Base-by-base conservation (phyloP, 2,888 invertebrate species). In the Pristionchus mayeri region DNA sequence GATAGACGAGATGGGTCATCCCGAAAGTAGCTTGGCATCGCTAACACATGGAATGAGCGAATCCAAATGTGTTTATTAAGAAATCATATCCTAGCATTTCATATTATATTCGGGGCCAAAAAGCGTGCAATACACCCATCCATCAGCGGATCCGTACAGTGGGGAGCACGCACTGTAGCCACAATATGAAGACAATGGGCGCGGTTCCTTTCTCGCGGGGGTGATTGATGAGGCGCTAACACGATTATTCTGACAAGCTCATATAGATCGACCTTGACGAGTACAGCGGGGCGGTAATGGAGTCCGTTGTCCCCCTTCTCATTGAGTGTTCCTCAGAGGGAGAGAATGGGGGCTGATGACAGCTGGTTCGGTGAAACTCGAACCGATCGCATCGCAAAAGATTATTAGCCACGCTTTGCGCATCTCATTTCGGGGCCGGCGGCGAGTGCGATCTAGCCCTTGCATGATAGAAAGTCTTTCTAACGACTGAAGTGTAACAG, bases 401-500 rank as follows among this genome's bases (percentile, higher is more conserved):
- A 71, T 71, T 71, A 71, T 71, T 71, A 71, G 71, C 71, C 71
- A 40, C 71, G 40, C 71, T 71, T 71, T 71, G 71, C 71, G 71
- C 71, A 71, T 71, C 71, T 71, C 37, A 71, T 71, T 71, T 71
- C 71, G 71, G 44, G 13, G 44, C 44, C 6, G 44, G 44, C 44
- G 44, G 44, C 44, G 13, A 44, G n/a, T n/a, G n/a, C n/a, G n/a
- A n/a, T n/a, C n/a, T n/a, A n/a, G n/a, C n/a, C n/a, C n/a, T n/a
- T n/a, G n/a, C n/a, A n/a, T n/a, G n/a, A n/a, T n/a, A n/a, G n/a
- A n/a, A n/a, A n/a, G n/a, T n/a, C n/a, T n/a, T n/a, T n/a, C n/a
- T n/a, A n/a, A n/a, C n/a, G n/a, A n/a, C n/a, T n/a, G n/a, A n/a
- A n/a, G n/a, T n/a, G n/a, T n/a, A n/a, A n/a, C n/a, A n/a, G n/a